Base-by-base conservation (phyloP, 2,888 invertebrate genomes). In the Ectobius pallidus region DNA sequence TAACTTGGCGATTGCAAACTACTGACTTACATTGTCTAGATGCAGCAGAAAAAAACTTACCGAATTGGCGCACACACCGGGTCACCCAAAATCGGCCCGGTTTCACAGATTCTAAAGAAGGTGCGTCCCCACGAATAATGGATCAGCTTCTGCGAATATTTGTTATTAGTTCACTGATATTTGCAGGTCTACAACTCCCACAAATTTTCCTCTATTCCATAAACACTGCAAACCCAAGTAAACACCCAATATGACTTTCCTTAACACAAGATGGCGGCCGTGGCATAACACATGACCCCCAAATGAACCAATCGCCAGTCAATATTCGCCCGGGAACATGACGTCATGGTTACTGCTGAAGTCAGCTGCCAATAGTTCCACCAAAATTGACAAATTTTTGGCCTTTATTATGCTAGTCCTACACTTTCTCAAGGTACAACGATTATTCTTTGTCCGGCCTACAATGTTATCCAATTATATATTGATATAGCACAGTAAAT, bases 281-380 rank as follows among this genome's bases (percentile, higher is more conserved):
- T 7, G 30, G 27, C 65, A 65, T 27, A 42, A 65, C 65, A 65
- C 65, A 42, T 65, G 44, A 65, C 65, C 42, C 65, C 27, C 44
- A 46, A 9, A 46, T 18, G 9, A 42, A 61, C 70, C 70, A 70
- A 70, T 70, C 20, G 30, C 16, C 20, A 32, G n/a, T 44, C 44
- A n/a, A 46, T 16, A 16, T 70, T 70, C 16, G 9, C 61, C 46
- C 61, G 61, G 61, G 32, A 62, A 70, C 61, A 20, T 14, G 14
- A 70, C 61, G 27, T 70, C 70, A 70, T 7, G 1, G n/a, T n/a
- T 46, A 65, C 65, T 44, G 46, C 65, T 18, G 22, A 27, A 65
- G 65, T 65, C n/a, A 65, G 30, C 14, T 9, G 25, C 25, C 20
- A 25, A 52, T 52, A 52, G 52, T 52, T 25, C 52, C 22, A 52